Evolutionary conservation across 2,797 vertebrate species (phyloP).

Genomic region (Sarcophilus harrisii): DNA sequence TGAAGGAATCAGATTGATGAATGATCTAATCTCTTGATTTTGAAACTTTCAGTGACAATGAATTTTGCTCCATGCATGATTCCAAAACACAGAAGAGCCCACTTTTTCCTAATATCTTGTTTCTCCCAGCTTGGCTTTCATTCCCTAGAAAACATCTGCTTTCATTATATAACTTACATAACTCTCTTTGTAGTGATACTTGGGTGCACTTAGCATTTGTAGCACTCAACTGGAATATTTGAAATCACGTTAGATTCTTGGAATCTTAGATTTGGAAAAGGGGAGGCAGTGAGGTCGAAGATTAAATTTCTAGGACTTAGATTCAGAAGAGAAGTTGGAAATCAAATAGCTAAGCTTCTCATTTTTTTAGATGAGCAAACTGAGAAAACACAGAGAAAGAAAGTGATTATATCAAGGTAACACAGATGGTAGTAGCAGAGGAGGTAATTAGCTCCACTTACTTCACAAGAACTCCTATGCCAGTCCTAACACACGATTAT

Average conservation of each 20-base stretch:
- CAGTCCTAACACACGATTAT: neutral
- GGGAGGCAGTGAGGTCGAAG: neutral
- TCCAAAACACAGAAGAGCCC: neutral
- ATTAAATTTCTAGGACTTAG: neutral
- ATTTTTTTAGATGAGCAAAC: neutral
- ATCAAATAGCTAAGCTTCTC: neutral
- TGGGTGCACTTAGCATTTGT: neutral
- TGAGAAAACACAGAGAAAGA: neutral
- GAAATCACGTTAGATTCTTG: neutral
- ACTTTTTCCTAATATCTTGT: neutral
- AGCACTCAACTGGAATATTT: neutral
- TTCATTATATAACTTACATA: neutral
- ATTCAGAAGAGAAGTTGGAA: neutral
- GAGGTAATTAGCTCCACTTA: neutral
- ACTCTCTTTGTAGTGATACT: neutral
- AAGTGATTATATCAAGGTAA: neutral
- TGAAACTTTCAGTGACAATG: neutral
- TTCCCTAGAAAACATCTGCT: neutral
- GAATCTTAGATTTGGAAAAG: neutral
- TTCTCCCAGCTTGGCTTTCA: neutral
- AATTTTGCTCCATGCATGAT: neutral
- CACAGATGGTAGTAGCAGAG: neutral
- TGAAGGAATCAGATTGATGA: neutral
- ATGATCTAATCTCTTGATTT: neutral
- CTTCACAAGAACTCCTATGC: neutral